Evolutionary conservation across 2,113 vertebrate genomes (phyloP).

Genomic region (Nicator chloris): DNA sequence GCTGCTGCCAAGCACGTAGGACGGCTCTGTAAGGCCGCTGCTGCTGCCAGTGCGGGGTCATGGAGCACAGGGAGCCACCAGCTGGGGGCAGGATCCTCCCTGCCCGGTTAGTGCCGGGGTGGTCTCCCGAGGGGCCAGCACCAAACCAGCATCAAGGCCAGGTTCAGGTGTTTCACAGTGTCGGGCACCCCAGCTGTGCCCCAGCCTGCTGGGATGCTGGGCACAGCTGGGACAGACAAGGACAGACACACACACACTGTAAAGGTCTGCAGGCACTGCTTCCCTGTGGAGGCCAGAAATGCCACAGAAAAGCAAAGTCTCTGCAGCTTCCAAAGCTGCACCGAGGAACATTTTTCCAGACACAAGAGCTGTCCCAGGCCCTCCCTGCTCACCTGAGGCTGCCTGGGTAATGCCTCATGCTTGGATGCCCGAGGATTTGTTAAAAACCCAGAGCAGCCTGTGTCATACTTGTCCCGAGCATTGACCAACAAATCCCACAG

Average conservation of each 20-base stretch:
- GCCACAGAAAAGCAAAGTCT: not conserved
- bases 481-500: fast-evolving
- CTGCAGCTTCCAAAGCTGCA: not conserved
- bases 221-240: too few relatives aligned
- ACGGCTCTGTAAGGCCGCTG: not conserved
- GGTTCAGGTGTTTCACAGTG: not conserved
- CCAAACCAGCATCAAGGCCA: too few relatives aligned
- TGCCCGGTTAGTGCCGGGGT: not conserved
- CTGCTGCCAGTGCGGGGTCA: not conserved
- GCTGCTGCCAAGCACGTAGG: not conserved
- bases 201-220: too few relatives aligned
- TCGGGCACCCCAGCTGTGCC: not conserved
- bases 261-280: not conserved
- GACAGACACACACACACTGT: not conserved
- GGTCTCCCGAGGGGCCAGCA: not conserved
- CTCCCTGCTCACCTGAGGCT: not conserved
- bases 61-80: not conserved
- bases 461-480: not conserved
- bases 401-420: not conserved
- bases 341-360: not conserved
- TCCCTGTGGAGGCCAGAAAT: not conserved
- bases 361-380: not conserved
- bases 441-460: fast-evolving
- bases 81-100: not conserved
- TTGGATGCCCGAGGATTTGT: not conserved